A percentile compares a stretch with the other conserved stretches of the same genome.
Evolutionary conservation across 2,888 invertebrate genomes (phyloP).

Genomic region (Drosophila testacea): DNA sequence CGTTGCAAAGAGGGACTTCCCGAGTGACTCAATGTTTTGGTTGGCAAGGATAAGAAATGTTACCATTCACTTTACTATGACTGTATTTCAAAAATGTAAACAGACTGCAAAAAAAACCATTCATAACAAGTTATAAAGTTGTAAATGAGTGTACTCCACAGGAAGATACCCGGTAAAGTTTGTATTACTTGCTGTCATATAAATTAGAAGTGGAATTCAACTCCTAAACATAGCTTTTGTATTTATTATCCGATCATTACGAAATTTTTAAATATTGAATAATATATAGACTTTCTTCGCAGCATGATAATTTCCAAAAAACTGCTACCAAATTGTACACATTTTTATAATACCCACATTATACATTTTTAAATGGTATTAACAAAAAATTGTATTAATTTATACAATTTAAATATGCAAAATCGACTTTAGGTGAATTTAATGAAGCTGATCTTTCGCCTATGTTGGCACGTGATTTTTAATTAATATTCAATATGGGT

Average conservation of each 20-base stretch:
- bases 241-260: too few species aligned
- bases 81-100: slow-evolving; percentile 7
- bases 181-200: background rate
- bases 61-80: slow-evolving; percentile 18
- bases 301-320: background rate
- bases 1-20: slow-evolving; percentile 21
- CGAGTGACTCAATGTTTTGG: slow-evolving; percentile 35
- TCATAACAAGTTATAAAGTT: background rate
- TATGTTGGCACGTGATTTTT: slow-evolving; percentile 2
- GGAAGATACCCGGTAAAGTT: background rate
- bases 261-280: background rate
- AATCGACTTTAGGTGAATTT: slow-evolving; percentile 25
- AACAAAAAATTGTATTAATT: slow-evolving; percentile 19
- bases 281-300: background rate
- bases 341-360: background rate
- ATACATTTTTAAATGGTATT: background rate
- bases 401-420: slow-evolving; percentile 22
- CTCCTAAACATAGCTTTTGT: too few species aligned
- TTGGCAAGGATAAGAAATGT: slow-evolving; percentile 37
- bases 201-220: background rate
- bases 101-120: slow-evolving; percentile 10
- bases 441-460: slow-evolving; percentile 22
- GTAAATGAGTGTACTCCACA: slow-evolving; percentile 6
- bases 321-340: background rate
- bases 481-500: slow-evolving; percentile 33